Evolutionary conservation across 2,797 vertebrate species (phyloP), one percentile per base, ranked within the genome.

Genomic region (Labeo calbasu): DNA sequence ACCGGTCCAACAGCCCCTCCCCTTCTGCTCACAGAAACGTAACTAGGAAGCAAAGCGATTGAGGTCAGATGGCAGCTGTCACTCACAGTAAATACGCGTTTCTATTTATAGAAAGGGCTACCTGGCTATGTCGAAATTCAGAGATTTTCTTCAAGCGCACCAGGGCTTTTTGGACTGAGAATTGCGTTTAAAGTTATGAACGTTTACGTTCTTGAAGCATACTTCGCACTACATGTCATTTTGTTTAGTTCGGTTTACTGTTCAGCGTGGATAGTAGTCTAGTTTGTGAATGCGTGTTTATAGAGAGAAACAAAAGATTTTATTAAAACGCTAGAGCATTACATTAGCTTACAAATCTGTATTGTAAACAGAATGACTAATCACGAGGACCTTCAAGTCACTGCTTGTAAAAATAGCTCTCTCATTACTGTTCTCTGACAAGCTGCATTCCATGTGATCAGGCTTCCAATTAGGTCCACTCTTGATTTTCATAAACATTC

Each of bases 21-120:
- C 40, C 55, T 79, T 59, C 63, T 61, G 87, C 78, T 50, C 78
- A 40, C 15, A 40, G 19, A 36, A 77, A 21, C 78, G 91, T 92
- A 90, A 89, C 89, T 72, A 81, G 66, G 89, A 89, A 89, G 91
- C 90, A 51, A 85, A 84, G 70, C 66, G 86, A 66, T 87, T 76
- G 87, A 90, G 92, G 90, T 93, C 91, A 92, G 86, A 84, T 73
- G 3, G 50, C 87, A 91, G 81, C 88, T 88, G 88, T 82, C 86
- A 79, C 77, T 70, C 79, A 55, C 28, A 6, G 28, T 50, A 36
- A 48, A 69, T 46, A 21, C 57, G 8, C 4, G 4, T 43, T 46
- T 50, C 79, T 87, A 87, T 87, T 77, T 76, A 81, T 89, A 87
- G 80, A n/a, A 71, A 25, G 15, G 6, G 5, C 21, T 81, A 63